Conservation (phyloP, 2,888 invertebrate genomes). For the Drosophila ustulata region DNA sequence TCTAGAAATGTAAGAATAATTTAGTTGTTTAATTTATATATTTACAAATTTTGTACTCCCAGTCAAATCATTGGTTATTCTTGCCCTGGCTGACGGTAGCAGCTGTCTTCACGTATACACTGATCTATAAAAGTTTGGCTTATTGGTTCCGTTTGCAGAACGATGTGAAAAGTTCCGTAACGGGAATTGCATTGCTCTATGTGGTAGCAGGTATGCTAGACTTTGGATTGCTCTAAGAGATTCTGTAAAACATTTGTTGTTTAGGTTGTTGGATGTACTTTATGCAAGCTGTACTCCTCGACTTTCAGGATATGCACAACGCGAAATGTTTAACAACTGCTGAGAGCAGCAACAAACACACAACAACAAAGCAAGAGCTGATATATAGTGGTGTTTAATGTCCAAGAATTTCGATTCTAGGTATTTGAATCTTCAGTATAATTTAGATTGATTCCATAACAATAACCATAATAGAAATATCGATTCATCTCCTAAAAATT, state of each 20-base stretch:
- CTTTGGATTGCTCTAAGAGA: background rate
- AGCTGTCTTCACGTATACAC: conserved; percentile 36
- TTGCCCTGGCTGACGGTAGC: conserved; percentile 57
- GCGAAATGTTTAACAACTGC: background rate
- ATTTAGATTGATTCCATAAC: too few species aligned
- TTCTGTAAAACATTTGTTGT: background rate
- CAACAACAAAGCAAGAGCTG: background rate
- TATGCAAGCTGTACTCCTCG: conserved; percentile 31
- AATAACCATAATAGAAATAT: background rate
- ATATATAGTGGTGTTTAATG: background rate
- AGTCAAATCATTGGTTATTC: conserved; percentile 49
- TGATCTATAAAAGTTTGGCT: conserved; percentile 34
- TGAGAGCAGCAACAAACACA: background rate
- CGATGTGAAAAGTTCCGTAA: accelerated
- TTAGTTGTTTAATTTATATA: accelerated
- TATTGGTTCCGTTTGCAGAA: background rate
- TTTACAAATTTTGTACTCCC: background rate
- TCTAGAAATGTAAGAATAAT: conserved; percentile 25
- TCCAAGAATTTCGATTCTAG: background rate
- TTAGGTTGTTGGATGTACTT: conserved; percentile 60
- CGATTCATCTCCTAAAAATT: background rate
- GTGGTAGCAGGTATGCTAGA: conserved; percentile 38
- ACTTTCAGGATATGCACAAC: conserved; percentile 35
- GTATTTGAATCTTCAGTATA: background rate
- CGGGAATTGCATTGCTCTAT: conserved; percentile 12